Base-by-base conservation (phyloP, 2,113 vertebrate species). In the Prochilodus magdalenae region DNA sequence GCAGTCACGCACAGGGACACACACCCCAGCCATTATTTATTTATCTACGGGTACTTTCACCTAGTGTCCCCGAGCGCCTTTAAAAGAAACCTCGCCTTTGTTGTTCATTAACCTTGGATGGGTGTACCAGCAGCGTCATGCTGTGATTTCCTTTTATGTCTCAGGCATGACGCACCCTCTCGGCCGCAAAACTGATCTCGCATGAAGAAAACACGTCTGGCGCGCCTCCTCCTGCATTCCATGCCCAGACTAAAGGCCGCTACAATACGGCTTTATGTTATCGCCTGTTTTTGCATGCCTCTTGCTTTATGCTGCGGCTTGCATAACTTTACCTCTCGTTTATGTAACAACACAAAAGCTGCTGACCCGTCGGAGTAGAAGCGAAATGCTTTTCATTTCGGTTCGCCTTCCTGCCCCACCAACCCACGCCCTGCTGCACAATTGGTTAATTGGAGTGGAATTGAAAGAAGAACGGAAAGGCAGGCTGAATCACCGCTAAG, bases 41-140 rank as follows among this genome's bases (percentile, higher is more conserved):
- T 80, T 77, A 82, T 83, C 59, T 51, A 22, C 51, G n/a, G 55
- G 73, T 51, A 77, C 77, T 75, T 86, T 80, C 81, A 73, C 84
- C 85, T 76, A 47, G 65, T 83, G 53, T 55, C 76, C 75, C 71
- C 13, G 69, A 26, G 55, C 36, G 63, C 18, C 62, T 29, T 80
- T 76, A 22, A 59, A 55, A n/a, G 40, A 76, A 67, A 16, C 15
- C 33, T 18, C 44, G 24, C 69, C 60, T 83, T 83, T 83, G 73
- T 83, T 77, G 77, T 69, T 51, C 77, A 62, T 55, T 83, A 77
- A 83, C 70, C 49, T n/a, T 57, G 11, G 47, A 63, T 60, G 73
- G 81, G 85, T 26, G 73, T 80, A 67, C 55, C 73, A 20, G 24
- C 76, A 60, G 49, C 66, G 76, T 76, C 71, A 79, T 14, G 29